Evolutionary conservation across 1,140 invertebrate genomes (phyloP).

Genomic region (Drosophila subobscura): DNA sequence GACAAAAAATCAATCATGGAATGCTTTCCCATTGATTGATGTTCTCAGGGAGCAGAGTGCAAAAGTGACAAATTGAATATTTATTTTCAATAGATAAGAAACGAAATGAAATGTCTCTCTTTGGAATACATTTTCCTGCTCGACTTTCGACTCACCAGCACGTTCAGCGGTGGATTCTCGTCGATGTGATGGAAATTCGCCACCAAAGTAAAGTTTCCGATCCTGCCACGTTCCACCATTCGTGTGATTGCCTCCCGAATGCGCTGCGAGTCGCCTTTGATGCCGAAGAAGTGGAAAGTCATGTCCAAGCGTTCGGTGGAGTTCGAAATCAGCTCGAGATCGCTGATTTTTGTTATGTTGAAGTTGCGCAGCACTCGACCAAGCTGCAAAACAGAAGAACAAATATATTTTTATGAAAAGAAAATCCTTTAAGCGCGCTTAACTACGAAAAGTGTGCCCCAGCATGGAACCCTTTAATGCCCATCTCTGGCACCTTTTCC

Average conservation of each 20-base stretch:
- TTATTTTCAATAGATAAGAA: constrained; percentile 29
- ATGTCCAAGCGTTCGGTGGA: constrained; percentile 86
- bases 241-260: constrained; percentile 86
- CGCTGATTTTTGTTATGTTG: constrained; percentile 88
- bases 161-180: constrained; percentile 85
- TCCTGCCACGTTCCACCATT: constrained; percentile 86
- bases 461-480: constrained; percentile 41
- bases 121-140: too few species aligned
- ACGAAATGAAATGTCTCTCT: constrained; percentile 5
- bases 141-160: constrained; percentile 85
- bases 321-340: constrained; percentile 88
- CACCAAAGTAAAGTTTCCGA: constrained; percentile 87
- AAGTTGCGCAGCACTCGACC: constrained; percentile 86
- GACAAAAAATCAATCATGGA: constrained; percentile 54
- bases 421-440: constrained; percentile 15
- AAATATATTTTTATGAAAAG: constrained; percentile 3
- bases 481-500: constrained; percentile 7
- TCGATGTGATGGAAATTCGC: constrained; percentile 86
- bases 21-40: constrained; percentile 61
- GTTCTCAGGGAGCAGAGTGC: constrained; percentile 7
- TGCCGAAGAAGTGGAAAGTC: constrained; percentile 87
- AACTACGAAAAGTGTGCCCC: constrained; percentile 9
- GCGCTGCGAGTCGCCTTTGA: constrained; percentile 86
- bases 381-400: constrained; percentile 85
- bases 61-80: constrained; percentile 28